Conservation (phyloP, 2,888 invertebrate species). For the Rhyacophila evoluta region DNA sequence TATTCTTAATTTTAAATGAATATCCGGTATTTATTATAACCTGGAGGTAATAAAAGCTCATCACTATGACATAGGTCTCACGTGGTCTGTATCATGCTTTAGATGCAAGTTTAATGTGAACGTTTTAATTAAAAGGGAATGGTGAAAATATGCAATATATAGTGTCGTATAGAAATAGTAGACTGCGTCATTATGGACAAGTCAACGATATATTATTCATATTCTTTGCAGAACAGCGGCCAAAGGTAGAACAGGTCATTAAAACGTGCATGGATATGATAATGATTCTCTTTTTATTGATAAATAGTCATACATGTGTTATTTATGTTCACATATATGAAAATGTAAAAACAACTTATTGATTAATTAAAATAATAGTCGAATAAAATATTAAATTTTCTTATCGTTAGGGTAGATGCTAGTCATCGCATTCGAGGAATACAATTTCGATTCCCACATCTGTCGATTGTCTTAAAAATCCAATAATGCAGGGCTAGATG, state of each 20-base stretch:
- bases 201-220: conserved; percentile 7
- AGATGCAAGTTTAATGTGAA: conserved; percentile 29
- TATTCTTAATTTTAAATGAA: too few relatives aligned
- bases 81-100: background rate
- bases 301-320: too few relatives aligned
- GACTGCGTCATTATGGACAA: background rate
- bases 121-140: conserved; percentile 41
- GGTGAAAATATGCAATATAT: conserved; percentile 12
- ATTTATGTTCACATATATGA: too few relatives aligned
- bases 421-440: too few relatives aligned
- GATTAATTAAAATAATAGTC: too few relatives aligned
- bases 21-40: too few relatives aligned
- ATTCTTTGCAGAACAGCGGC: background rate
- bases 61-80: background rate
- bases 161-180: background rate
- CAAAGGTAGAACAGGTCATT: background rate
- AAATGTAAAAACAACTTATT: too few relatives aligned
- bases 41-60: background rate
- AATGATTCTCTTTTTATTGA: background rate
- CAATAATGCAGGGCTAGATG: too few relatives aligned
- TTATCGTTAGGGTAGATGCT: too few relatives aligned
- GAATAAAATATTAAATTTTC: too few relatives aligned
- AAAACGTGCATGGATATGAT: background rate
- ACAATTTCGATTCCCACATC: too few relatives aligned
- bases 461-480: too few relatives aligned